A percentile compares a stretch with the other conserved stretches of the same genome.
phyloP scores from a whole-genome alignment of 2,113 vertebrate genomes.

The Glaucomys volans region DNA sequence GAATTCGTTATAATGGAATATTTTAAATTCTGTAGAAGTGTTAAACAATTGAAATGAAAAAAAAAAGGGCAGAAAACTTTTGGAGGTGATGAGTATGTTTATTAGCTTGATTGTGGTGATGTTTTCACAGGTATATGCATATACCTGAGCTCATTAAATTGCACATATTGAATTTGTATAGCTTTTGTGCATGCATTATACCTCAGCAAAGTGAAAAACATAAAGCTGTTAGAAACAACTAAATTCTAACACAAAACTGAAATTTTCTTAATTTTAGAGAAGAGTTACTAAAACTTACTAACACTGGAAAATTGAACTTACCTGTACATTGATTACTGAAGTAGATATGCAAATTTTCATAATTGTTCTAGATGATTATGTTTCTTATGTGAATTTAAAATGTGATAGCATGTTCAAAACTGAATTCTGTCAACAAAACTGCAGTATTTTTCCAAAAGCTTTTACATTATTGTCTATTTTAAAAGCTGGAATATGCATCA shows the following conservation, averaged over 20 bases:
- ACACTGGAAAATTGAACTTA: neutral
- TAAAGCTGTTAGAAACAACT: neutral
- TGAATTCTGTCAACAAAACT: neutral
- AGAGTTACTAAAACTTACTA: neutral
- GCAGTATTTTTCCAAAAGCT: conserved; percentile 5
- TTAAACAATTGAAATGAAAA: neutral
- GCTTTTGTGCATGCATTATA: neutral
- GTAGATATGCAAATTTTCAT: neutral
- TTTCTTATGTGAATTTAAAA: conserved; percentile 39
- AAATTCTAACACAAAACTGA: neutral
- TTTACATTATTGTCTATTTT: neutral
- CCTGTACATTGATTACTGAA: neutral
- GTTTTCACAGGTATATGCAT: neutral
- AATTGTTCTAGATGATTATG: neutral
- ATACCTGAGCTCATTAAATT: neutral
- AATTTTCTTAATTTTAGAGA: conserved; percentile 3
- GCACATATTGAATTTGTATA: neutral
- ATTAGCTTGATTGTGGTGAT: neutral
- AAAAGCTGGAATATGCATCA: neutral
- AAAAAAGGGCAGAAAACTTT: neutral
- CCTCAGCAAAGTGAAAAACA: neutral
- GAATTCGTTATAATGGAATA: neutral
- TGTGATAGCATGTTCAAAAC: neutral
- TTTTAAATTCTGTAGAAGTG: neutral
- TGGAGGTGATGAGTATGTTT: neutral